Conservation (phyloP, 35 echinoderm and acorn worm species). For the Apostichopus californicus region DNA sequence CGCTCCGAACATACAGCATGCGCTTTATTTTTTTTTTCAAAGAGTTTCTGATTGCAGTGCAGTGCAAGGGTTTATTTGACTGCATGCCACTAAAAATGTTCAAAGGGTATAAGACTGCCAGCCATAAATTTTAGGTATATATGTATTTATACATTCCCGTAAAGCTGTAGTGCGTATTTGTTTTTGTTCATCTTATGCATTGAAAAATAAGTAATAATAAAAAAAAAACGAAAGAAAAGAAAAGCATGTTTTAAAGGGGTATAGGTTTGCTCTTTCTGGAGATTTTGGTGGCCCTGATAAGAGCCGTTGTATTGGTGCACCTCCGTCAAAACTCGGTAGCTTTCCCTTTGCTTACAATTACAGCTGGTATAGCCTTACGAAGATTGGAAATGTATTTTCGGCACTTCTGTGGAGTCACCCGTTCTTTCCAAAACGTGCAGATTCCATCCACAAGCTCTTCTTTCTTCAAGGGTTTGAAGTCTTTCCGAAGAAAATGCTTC, state of each 20-base stretch:
- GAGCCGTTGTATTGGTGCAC: neutral
- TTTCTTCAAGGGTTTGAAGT: constrained; percentile 2
- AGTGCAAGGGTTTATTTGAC: no score
- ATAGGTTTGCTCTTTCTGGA: neutral
- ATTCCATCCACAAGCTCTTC: constrained; percentile 28
- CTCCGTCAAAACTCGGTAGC: neutral
- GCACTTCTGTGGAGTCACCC: neutral
- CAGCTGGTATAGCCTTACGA: neutral
- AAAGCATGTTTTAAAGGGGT: no score
- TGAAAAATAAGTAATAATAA: no score
- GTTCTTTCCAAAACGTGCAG: constrained; percentile 3
- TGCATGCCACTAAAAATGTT: no score
- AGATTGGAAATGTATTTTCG: neutral
- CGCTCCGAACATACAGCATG: no score
- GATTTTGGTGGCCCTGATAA: neutral
- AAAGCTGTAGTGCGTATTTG: no score
- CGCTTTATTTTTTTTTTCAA: no score
- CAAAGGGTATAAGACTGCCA: no score
- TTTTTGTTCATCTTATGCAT: no score
- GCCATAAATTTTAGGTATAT: no score
- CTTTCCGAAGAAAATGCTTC: constrained; percentile 49
- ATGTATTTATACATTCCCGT: no score
- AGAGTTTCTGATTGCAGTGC: no score
- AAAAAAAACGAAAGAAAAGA: neutral
- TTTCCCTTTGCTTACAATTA: neutral